Conservation (phyloP, 1,140 invertebrate species). For the Spodoptera litura region DNA sequence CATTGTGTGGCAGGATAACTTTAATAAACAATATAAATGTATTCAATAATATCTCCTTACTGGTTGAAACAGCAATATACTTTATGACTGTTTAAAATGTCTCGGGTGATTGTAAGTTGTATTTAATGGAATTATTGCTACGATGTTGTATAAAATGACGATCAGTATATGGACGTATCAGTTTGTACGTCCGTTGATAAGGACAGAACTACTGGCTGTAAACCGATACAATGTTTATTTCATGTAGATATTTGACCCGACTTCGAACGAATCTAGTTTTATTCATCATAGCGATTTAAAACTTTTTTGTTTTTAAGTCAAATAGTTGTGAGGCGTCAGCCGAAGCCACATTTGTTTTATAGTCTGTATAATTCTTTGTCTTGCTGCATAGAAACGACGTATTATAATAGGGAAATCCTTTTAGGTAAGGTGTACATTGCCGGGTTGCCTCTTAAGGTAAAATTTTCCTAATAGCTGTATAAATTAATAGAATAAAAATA, state of each 20-base stretch:
- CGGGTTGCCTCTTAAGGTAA: slow-evolving; percentile 27
- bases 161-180: slow-evolving; percentile 7
- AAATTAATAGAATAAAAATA: slow-evolving; percentile 5
- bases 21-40: slow-evolving; percentile 39
- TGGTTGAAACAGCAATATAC: slow-evolving; percentile 4
- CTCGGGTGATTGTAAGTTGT: not conserved
- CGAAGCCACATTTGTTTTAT: not conserved
- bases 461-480: slow-evolving; percentile 24
- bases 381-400: slow-evolving; percentile 19
- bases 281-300: not conserved
- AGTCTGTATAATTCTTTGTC: slow-evolving; percentile 8
- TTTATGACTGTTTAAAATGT: not conserved
- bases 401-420: slow-evolving; percentile 38
- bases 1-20: slow-evolving; percentile 35
- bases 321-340: not conserved
- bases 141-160: not conserved
- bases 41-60: slow-evolving; percentile 29
- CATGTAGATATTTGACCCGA: not conserved
- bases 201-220: slow-evolving; percentile 3
- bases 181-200: slow-evolving; percentile 34
- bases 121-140: not conserved
- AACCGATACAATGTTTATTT: not conserved
- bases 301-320: not conserved
- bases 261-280: not conserved
- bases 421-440: slow-evolving; percentile 9